Evolutionary conservation across 2,888 invertebrate species (phyloP).

Genomic region (Entomobrya proxima): DNA sequence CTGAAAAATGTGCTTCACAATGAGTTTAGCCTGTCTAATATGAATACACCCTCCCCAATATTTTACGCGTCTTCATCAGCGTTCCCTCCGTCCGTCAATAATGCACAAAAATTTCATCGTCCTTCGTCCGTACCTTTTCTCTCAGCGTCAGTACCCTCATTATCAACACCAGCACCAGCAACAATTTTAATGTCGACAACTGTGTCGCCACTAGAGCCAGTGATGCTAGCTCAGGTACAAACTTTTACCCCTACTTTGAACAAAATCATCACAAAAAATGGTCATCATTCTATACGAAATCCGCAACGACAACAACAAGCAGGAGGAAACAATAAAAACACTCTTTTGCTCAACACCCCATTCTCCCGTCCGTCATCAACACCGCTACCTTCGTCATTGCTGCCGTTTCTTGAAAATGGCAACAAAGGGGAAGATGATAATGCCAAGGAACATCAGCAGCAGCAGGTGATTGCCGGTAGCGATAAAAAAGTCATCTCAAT

Average conservation of each 20-base stretch:
- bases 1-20: conserved; percentile 74
- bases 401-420: conserved; percentile 27
- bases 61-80: conserved; percentile 44
- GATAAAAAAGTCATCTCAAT: conserved; percentile 56
- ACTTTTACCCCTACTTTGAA: conserved; percentile 48
- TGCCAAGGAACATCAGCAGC: conserved; percentile 12
- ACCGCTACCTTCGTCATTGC: conserved; percentile 18
- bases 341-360: conserved; percentile 33
- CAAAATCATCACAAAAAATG: conserved; percentile 50
- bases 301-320: conserved; percentile 8
- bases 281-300: conserved; percentile 22
- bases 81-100: conserved; percentile 16
- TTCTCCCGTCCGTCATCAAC: conserved; percentile 54
- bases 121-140: conserved; percentile 21
- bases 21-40: conserved; percentile 71
- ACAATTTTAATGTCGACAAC: neutral
- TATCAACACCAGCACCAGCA: neutral
- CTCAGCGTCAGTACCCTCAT: conserved; percentile 8
- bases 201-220: neutral
- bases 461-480: conserved; percentile 50
- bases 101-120: conserved; percentile 17
- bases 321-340: conserved; percentile 31
- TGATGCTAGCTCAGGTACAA: conserved; percentile 38
- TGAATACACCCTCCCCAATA: conserved; percentile 16
- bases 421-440: conserved; percentile 18